Evolutionary conservation across 2,797 vertebrate species (phyloP).

Genomic region (Gila robusta): DNA sequence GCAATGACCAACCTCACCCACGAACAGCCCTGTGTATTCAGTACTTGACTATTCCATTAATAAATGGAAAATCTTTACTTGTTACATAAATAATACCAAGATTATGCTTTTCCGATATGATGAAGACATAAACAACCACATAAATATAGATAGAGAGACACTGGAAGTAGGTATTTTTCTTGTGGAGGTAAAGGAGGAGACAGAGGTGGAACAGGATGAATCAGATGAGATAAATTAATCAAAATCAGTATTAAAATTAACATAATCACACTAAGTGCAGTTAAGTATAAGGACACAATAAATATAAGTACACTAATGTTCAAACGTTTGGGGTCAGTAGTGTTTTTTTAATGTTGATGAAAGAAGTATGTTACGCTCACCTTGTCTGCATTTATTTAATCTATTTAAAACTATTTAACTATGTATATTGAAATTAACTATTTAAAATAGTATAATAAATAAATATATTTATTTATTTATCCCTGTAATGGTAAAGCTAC

Average conservation of each 20-base stretch:
- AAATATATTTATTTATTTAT: no score
- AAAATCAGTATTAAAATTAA: background rate
- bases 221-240: background rate
- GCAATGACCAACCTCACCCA: background rate
- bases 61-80: background rate
- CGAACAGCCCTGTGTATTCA: background rate
- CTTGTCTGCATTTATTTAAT: background rate
- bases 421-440: no score
- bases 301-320: no score
- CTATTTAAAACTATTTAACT: no score
- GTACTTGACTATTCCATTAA: slow-evolving; percentile 2
- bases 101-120: slow-evolving; percentile 1
- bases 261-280: background rate
- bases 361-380: background rate
- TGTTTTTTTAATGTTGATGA: background rate
- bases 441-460: no score
- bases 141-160: background rate
- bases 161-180: background rate
- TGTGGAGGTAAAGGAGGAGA: background rate
- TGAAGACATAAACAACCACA: background rate
- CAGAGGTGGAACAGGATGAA: background rate
- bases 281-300: no score
- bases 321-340: background rate
- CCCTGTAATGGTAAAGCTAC: background rate
- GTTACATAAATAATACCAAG: background rate